A percentile compares a stretch with the other conserved stretches of the same genome.
Evolutionary conservation across 2,797 vertebrate species (phyloP).

Genomic region (Oreochromis grahami): DNA sequence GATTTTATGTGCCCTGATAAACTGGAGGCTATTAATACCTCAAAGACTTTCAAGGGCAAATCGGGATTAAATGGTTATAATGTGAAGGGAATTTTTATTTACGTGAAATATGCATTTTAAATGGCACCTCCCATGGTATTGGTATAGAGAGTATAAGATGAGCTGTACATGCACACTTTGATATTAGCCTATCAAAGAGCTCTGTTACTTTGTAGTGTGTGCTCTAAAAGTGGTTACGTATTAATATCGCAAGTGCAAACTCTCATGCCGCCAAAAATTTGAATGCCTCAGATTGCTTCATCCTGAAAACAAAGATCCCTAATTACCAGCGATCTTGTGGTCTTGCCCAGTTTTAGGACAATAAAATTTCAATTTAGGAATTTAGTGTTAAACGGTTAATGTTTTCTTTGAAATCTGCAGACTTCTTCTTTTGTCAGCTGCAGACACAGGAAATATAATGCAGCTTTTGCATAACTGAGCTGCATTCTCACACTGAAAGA

Average conservation of each 20-base stretch:
- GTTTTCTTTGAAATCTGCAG: background rate
- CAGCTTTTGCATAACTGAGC: background rate
- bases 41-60: slow-evolving; percentile 56
- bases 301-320: background rate
- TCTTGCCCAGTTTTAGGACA: background rate
- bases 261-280: background rate
- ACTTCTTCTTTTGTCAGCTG: background rate
- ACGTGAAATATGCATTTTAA: slow-evolving; percentile 31
- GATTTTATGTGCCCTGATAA: slow-evolving; percentile 23
- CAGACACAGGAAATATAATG: background rate
- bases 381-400: background rate
- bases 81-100: slow-evolving; percentile 2
- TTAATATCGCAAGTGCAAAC: background rate
- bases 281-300: background rate
- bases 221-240: background rate
- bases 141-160: background rate
- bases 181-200: background rate
- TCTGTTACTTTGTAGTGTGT: background rate
- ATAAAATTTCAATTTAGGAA: background rate
- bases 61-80: slow-evolving; percentile 33
- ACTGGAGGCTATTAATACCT: slow-evolving; percentile 32
- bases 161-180: background rate
- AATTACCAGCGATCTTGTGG: background rate
- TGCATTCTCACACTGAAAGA: background rate
- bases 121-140: background rate